Conservation (phyloP, 2,888 invertebrate species). For the Proisotoma minuta region DNA sequence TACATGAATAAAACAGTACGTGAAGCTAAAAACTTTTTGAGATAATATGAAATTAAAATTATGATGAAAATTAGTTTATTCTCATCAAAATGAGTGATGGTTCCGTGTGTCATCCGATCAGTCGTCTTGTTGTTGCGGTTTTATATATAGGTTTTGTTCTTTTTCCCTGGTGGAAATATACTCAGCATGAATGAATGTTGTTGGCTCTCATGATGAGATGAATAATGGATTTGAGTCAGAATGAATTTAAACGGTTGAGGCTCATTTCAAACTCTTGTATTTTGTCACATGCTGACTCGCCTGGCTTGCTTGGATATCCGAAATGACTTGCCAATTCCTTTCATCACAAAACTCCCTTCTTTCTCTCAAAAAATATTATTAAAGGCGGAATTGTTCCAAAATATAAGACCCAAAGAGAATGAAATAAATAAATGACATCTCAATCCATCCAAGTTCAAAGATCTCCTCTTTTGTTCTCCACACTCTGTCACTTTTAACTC, state of each 20-base stretch:
- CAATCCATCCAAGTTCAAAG: neutral
- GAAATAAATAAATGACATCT: neutral
- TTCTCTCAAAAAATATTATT: constrained; percentile 3
- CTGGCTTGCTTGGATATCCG: no score
- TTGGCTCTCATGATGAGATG: no score
- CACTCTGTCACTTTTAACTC: neutral
- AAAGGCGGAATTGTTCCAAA: neutral
- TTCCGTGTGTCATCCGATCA: no score
- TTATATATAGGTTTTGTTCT: no score
- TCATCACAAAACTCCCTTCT: neutral
- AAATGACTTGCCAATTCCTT: constrained; percentile 6
- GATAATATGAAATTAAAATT: no score
- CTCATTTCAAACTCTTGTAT: neutral
- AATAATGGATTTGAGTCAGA: neutral
- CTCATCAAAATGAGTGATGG: no score
- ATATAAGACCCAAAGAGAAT: no score
- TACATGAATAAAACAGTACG: no score
- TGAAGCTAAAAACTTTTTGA: no score
- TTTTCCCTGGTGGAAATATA: no score
- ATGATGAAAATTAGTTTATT: no score
- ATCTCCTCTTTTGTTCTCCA: constrained; percentile 1
- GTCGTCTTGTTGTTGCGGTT: no score
- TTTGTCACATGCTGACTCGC: constrained; percentile 4
- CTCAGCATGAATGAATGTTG: neutral
- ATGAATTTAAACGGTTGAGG: constrained; percentile 3